These are phyloP conservation scores for Zosterops hypoxanthus DNA, from an alignment of 2,113 vertebrate species.

Conservation along the genomic window DNA sequence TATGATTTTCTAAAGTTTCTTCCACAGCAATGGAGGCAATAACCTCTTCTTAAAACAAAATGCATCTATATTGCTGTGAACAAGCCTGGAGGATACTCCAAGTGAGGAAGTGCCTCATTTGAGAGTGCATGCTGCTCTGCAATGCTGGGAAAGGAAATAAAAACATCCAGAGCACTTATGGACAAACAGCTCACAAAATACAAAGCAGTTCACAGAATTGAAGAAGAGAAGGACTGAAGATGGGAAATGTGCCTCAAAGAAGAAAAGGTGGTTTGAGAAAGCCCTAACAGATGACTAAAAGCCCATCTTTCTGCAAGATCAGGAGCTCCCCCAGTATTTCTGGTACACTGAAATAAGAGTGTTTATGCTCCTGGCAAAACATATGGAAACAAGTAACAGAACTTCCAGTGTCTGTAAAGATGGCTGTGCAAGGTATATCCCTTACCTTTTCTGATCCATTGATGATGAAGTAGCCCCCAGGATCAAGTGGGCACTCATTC, in stretches of 20 bases:
- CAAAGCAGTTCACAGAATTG: neutral
- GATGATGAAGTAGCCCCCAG: constrained; percentile 98
- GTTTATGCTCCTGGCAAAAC: neutral
- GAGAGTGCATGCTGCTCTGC: neutral
- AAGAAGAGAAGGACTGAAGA: neutral
- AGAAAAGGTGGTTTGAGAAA: neutral
- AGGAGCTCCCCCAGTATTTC: neutral
- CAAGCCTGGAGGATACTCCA: neutral
- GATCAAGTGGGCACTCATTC: constrained; percentile 96
- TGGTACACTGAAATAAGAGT: neutral
- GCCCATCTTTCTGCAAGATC: neutral
- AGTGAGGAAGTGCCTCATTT: neutral
- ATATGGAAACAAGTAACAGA: neutral
- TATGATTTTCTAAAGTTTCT: neutral
- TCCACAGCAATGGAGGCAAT: neutral
- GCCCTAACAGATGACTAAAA: neutral
- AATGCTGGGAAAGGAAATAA: neutral
- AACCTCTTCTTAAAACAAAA: neutral
- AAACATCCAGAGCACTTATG: neutral
- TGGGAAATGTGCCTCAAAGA: neutral
- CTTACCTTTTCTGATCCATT: constrained; percentile 98
- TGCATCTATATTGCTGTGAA: neutral
- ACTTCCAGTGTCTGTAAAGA: neutral
- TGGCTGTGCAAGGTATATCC: neutral
- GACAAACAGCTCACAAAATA: neutral